A percentile compares a stretch with the other conserved stretches of the same genome.
phyloP scores from a whole-genome alignment of 92 coral and sea anemone genomes.

The Phenganax marumi region DNA sequence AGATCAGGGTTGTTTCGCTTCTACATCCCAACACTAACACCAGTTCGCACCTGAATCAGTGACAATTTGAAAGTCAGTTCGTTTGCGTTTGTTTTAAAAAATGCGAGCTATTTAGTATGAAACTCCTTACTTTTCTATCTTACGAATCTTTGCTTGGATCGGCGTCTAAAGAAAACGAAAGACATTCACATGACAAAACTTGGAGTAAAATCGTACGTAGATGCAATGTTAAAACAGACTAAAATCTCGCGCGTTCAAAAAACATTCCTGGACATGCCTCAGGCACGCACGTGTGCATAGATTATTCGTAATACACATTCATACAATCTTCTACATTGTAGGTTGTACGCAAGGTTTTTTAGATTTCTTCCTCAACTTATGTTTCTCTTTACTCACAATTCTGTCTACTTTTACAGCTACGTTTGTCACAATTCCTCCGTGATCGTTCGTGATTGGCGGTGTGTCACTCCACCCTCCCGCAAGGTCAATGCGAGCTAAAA shows the following conservation, averaged over 20 bases:
- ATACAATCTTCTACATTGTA: no score
- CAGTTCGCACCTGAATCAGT: slow-evolving; percentile 63
- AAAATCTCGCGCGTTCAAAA: no score
- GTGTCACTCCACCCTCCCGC: slow-evolving; percentile 99
- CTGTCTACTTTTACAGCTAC: slow-evolving; percentile 84
- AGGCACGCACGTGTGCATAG: no score
- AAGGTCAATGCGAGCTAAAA: slow-evolving; percentile 81
- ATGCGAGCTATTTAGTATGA: not conserved
- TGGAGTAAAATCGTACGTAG: not conserved
- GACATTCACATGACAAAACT: not conserved
- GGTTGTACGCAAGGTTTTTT: not conserved
- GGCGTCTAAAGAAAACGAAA: slow-evolving; percentile 63
- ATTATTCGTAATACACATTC: no score
- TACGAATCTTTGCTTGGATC: slow-evolving; percentile 71
- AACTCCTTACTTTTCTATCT: slow-evolving; percentile 77
- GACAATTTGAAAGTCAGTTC: not conserved
- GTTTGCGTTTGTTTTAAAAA: not conserved
- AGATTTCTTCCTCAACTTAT: not conserved
- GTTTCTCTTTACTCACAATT: slow-evolving; percentile 49
- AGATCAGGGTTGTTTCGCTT: slow-evolving; percentile 59
- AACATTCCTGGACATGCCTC: no score
- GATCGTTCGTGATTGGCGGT: slow-evolving; percentile 86
- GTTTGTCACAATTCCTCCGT: slow-evolving; percentile 76
- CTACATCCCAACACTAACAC: slow-evolving; percentile 64
- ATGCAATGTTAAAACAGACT: no score